Base-by-base conservation (phyloP, 2,888 invertebrate genomes). In the Chloromyia formosa region DNA sequence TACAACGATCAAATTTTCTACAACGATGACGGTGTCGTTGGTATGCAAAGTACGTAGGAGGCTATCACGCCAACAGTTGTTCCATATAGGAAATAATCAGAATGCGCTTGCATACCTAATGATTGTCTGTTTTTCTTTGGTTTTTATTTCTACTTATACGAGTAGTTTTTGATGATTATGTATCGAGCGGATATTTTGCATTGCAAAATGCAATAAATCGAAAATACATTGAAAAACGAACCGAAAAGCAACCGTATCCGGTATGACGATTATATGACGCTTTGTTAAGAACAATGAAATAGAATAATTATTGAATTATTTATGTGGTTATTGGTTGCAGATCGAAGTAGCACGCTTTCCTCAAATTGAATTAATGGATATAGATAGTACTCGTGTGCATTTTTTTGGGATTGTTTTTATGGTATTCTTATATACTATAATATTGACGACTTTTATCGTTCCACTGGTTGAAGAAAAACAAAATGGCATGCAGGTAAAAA, bases 131-230 rank as follows among this genome's bases (percentile, higher is more conserved):
- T n/a, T n/a, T n/a, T n/a, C n/a, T n/a, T n/a, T n/a, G n/a, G n/a
- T n/a, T n/a, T n/a, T n/a, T n/a, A n/a, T n/a, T n/a, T n/a, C n/a
- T n/a, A n/a, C n/a, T n/a, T n/a, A n/a, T n/a, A n/a, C n/a, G n/a
- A n/a, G 23, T 77, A 87, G 87, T 83, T 75, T 82, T 84, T 16
- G 83, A 85, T 75, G 83, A 83, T 56, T 87, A 87, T 80, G 83
- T 84, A 77, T 82, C 79, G 76, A 87, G 87, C 82, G 81, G 83
- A 0, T 90, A 91, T 79, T 83, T 90, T 78, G 83, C 85, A 0
- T 79, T 91, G 0, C 91, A 92, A 81, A 86, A 88, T 84, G 87
- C 89, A 0, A 82, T 92, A 45, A 91, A 92, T 80, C 86, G 86
- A 0, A 86, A 87, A 23, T 91, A 86, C 80, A 85, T 90, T 58